A percentile compares a stretch with the other conserved stretches of the same genome.
phyloP scores from a whole-genome alignment of 2,888 invertebrate genomes.

The Troides aeacus region DNA sequence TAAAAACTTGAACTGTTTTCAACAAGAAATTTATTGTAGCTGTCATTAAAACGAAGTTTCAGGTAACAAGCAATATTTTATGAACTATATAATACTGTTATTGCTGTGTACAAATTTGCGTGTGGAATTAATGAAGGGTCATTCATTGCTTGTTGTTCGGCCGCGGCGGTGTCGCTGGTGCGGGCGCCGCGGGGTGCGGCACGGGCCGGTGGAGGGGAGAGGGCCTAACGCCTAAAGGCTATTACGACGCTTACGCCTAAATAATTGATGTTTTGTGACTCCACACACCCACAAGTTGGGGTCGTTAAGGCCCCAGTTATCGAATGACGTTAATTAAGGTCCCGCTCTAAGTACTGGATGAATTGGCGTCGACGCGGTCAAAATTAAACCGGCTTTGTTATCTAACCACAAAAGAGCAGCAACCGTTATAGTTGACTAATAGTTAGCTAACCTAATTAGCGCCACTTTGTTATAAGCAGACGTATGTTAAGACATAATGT shows the following conservation, averaged over 20 bases:
- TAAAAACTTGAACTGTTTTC: too few species aligned
- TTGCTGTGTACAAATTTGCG: too few species aligned
- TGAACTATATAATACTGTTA: too few species aligned
- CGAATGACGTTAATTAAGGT: conserved; percentile 25
- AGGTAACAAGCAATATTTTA: too few species aligned
- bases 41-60: too few species aligned
- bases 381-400: too few species aligned
- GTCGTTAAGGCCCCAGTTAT: conserved; percentile 47
- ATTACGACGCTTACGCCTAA: conserved; percentile 36
- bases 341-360: conserved; percentile 12
- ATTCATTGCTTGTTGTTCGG: conserved; percentile 1
- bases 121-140: conserved; percentile 18
- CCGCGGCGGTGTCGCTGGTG: conserved; percentile 13
- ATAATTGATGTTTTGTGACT: conserved; percentile 52
- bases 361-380: conserved; percentile 7
- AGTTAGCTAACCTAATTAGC: too few species aligned
- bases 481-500: too few species aligned
- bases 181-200: not conserved
- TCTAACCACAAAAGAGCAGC: too few species aligned
- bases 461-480: too few species aligned
- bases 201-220: not conserved
- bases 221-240: conserved; percentile 24
- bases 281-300: conserved; percentile 46
- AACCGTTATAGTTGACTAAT: too few species aligned
- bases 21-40: too few species aligned